Evolutionary conservation across 2,113 vertebrate species (phyloP).

Genomic region (Equus quagga): DNA sequence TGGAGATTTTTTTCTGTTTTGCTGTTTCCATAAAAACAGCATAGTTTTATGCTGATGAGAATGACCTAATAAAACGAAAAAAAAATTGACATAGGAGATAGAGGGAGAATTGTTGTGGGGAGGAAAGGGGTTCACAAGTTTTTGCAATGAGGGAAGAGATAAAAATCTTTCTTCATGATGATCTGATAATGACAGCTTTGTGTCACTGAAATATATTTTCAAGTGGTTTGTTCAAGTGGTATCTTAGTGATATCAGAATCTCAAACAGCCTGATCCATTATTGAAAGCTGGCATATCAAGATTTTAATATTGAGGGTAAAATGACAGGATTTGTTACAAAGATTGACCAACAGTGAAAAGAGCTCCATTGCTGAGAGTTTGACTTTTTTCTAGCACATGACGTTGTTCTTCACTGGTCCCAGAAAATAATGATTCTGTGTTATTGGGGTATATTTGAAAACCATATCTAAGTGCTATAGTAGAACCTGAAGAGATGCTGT

Average conservation of each 20-base stretch:
- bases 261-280: background rate
- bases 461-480: background rate
- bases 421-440: background rate
- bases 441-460: background rate
- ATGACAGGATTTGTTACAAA: constrained; percentile 4
- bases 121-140: background rate
- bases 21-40: background rate
- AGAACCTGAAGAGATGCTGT: background rate
- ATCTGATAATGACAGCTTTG: background rate
- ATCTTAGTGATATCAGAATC: background rate
- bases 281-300: background rate
- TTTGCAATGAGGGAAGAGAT: background rate
- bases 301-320: background rate
- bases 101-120: background rate
- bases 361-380: background rate
- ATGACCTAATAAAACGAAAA: background rate
- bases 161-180: background rate
- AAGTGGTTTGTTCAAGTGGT: constrained; percentile 8
- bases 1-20: background rate
- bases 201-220: background rate
- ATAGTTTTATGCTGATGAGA: background rate
- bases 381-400: background rate
- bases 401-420: background rate
- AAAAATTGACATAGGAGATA: background rate
- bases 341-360: background rate